Evolutionary conservation across 2,113 vertebrate genomes (phyloP).

Genomic region (Grus americana): DNA sequence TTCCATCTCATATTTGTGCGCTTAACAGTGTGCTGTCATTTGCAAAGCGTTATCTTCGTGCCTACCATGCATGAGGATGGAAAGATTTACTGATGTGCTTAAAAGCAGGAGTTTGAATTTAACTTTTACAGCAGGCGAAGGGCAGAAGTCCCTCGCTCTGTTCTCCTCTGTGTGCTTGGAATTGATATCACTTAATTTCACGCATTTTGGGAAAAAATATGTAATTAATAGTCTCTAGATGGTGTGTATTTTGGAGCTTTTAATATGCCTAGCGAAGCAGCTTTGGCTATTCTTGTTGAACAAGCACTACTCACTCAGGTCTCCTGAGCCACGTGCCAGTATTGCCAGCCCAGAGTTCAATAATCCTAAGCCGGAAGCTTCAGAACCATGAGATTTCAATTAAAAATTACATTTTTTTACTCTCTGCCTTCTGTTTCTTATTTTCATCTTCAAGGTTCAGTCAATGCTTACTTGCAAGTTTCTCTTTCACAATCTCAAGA

Average conservation of each 20-base stretch:
- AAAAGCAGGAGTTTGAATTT: background rate
- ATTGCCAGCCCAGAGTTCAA: background rate
- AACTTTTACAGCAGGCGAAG: background rate
- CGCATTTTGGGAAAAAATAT: fast-evolving
- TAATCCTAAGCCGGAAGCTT: background rate
- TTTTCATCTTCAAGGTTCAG: background rate
- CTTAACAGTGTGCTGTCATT: fast-evolving
- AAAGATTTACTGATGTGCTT: background rate
- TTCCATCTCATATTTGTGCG: fast-evolving
- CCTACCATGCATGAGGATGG: fast-evolving
- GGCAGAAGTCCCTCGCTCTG: background rate
- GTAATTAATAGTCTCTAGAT: background rate
- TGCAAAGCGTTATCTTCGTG: background rate
- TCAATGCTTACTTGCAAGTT: background rate
- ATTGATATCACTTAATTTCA: background rate
- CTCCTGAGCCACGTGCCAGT: background rate
- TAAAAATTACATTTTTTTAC: background rate
- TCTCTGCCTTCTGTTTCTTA: background rate
- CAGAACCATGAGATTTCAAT: constrained; percentile 26
- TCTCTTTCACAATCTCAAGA: background rate
- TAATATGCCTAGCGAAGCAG: background rate
- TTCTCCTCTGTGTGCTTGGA: background rate
- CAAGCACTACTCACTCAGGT: background rate
- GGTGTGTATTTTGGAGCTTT: background rate
- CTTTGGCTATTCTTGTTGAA: background rate